These are phyloP conservation scores for Petrocephalus schoutedeni DNA, from an alignment of 2,797 vertebrate species.

Conservation along the genomic window DNA sequence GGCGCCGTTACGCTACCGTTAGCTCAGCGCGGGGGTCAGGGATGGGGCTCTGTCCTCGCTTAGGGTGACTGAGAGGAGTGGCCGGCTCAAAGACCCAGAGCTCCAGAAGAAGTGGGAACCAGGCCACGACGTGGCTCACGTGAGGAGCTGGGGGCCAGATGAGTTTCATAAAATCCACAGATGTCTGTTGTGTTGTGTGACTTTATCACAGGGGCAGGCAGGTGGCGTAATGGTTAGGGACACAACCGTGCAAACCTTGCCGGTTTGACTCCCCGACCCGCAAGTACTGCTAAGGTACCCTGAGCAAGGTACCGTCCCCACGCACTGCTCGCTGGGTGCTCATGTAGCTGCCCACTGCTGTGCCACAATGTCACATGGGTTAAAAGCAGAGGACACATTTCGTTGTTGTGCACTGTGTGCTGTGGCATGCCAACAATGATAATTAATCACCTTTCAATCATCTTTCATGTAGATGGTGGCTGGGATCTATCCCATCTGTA, in stretches of 20 bases:
- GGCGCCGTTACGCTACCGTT: neutral
- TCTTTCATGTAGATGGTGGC: neutral
- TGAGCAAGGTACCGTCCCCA: too few species aligned
- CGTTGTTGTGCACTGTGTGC: too few species aligned
- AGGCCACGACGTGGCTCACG: neutral
- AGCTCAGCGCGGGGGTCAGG: neutral
- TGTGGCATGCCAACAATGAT: too few species aligned
- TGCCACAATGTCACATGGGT: too few species aligned
- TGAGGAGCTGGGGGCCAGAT: neutral
- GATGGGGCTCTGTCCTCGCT: neutral
- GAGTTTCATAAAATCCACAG: neutral
- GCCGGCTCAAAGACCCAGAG: neutral
- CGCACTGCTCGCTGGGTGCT: too few species aligned
- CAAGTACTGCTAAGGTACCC: too few species aligned
- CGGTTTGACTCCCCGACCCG: too few species aligned
- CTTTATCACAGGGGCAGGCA: too few species aligned
- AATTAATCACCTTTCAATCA: neutral
- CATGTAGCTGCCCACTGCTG: too few species aligned
- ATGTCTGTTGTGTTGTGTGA: neutral
- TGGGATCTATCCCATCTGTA: neutral
- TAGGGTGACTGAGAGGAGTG: neutral
- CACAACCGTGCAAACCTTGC: too few species aligned
- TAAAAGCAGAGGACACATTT: too few species aligned
- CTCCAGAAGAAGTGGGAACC: neutral
- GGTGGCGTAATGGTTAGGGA: too few species aligned